Evolutionary conservation across 2,113 vertebrate genomes (phyloP), one percentile per base, ranked within the genome.

Genomic region (Chaetura pelagica): DNA sequence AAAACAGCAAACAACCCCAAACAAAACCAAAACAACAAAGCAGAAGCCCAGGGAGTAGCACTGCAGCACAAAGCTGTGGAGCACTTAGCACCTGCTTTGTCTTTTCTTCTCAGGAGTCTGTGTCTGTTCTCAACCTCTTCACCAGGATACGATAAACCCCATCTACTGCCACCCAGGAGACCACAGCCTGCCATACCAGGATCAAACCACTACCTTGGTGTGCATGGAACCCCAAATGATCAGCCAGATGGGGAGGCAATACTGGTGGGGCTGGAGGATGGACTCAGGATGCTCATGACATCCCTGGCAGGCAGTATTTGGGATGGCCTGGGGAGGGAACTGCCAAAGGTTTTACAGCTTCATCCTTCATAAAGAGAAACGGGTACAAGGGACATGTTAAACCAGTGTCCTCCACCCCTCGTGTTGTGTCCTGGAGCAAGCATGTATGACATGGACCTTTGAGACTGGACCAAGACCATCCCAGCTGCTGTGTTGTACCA

Each of bases 111-210:
- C 76, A 99, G 99, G 99, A 99, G 77, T 99, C 99, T 0, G 99
- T 99, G 69, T 99, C 99, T 1, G 99, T 99, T 81, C 98, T 99
- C 86, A 99, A 99, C 97, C 99, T 99, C 90, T 99, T 99, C 97
- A 99, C 99, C 63, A 98, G 99, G 97, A 99, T 99, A 98, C 99
- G 99, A 97, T 99, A 99, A 98, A 96, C 7, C 46, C 76, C 67
- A 3, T 2, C 3, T 8, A 4, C 73, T 68, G 22, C 5, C 14
- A n/a, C 57, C 90, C 64, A 12, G 83, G 92, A 89, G 88, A 67
- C 81, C n/a, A 27, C 54, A 64, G 89, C 68, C 59, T 59, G 34
- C 63, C 19, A 21, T 73, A 52, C 62, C 48, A 49, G 96, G 89
- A 96, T 74, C 57, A 57, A 92, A 93, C 82, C 92, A 81, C 90